phyloP scores from a whole-genome alignment of 2,888 invertebrate species.

The Orthosia gothica region DNA sequence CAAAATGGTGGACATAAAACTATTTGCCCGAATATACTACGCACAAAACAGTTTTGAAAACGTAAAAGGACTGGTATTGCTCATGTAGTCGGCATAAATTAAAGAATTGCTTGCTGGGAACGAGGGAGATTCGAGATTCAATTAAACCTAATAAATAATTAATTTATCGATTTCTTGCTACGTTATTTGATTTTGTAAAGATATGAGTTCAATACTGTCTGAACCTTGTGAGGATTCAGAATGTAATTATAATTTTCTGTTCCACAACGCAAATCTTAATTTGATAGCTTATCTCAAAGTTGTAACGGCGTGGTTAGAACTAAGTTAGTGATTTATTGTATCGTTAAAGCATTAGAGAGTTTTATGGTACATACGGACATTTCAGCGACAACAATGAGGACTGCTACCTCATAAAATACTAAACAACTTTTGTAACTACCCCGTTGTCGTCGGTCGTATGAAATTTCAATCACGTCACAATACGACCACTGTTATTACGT shows the following conservation, averaged over 20 bases:
- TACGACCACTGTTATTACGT: conserved; percentile 69
- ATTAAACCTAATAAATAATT: conserved; percentile 42
- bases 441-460: conserved; percentile 72
- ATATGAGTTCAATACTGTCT: neutral
- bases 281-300: conserved; percentile 60
- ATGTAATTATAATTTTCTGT: conserved; percentile 22
- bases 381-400: conserved; percentile 77
- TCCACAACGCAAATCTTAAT: conserved; percentile 58
- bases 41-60: conserved; percentile 83
- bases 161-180: conserved; percentile 12
- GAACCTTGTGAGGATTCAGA: conserved; percentile 2
- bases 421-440: conserved; percentile 79
- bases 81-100: conserved; percentile 72
- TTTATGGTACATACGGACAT: conserved; percentile 77
- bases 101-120: conserved; percentile 57
- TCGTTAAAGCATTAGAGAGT: conserved; percentile 75
- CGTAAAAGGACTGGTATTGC: conserved; percentile 74
- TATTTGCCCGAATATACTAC: conserved; percentile 87
- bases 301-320: conserved; percentile 59
- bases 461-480: conserved; percentile 78
- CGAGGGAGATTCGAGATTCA: conserved; percentile 31
- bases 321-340: conserved; percentile 73
- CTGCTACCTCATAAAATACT: conserved; percentile 80
- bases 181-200: conserved; percentile 11
- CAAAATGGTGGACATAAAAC: conserved; percentile 91